These are phyloP conservation scores for Alces alces DNA, from an alignment of 2,113 vertebrate species.

Conservation along the genomic window DNA sequence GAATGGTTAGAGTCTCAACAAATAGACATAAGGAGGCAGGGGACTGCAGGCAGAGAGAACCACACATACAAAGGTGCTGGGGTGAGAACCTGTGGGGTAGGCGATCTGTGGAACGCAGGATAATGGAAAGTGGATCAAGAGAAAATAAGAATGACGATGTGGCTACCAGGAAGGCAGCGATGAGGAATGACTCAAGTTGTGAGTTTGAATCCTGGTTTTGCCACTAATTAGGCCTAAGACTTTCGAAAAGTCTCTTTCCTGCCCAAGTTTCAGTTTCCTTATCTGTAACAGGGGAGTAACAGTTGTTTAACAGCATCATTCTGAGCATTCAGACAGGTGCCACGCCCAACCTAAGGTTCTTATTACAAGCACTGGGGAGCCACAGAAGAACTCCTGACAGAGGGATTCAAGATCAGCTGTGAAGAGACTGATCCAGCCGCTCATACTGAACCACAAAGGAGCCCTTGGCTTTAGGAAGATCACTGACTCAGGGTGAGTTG, in stretches of 20 bases:
- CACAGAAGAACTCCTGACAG: not conserved
- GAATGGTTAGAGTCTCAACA: not conserved
- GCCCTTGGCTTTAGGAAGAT: not conserved
- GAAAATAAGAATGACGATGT: not conserved
- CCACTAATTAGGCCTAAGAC: not conserved
- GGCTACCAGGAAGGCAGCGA: not conserved
- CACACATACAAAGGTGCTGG: not conserved
- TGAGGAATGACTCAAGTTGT: not conserved
- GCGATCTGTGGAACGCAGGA: not conserved
- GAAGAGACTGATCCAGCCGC: not conserved
- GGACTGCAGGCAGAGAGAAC: not conserved
- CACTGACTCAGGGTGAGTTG: not conserved
- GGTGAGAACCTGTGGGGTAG: not conserved
- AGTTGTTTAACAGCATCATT: not conserved
- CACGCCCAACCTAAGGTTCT: not conserved
- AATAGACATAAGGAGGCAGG: not conserved
- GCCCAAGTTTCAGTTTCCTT: not conserved
- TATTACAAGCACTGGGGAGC: not conserved
- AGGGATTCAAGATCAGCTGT: not conserved
- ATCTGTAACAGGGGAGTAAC: not conserved
- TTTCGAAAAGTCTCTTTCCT: not conserved
- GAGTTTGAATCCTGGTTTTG: not conserved
- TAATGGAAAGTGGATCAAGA: not conserved
- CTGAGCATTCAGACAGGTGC: not conserved
- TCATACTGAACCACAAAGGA: not conserved